Conservation (phyloP, 2,888 invertebrate genomes). For the Balanococcus diminutus region DNA sequence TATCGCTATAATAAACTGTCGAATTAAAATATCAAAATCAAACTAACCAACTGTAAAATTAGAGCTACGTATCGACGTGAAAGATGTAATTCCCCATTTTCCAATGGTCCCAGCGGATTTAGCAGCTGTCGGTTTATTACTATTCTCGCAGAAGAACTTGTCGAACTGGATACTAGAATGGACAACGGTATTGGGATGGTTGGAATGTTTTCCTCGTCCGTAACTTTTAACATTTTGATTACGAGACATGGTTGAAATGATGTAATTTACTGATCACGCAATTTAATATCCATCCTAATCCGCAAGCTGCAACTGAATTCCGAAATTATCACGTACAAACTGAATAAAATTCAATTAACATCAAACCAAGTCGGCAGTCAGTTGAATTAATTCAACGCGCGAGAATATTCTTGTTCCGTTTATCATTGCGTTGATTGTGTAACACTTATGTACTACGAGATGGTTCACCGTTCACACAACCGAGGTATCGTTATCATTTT, state of each 20-base stretch:
- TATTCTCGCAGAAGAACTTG: constrained; percentile 74
- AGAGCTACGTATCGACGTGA: constrained; percentile 84
- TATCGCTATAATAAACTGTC: background rate
- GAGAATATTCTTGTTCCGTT: background rate
- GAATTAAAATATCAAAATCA: background rate
- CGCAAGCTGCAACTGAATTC: background rate
- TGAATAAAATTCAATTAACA: background rate
- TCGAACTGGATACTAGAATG: constrained; percentile 71
- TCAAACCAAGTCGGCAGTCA: background rate
- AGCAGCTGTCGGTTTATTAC: constrained; percentile 85
- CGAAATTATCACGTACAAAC: background rate
- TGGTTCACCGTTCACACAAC: background rate
- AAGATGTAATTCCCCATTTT: constrained; percentile 93
- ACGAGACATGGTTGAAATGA: constrained; percentile 43
- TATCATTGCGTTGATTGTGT: background rate
- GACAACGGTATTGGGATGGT: constrained; percentile 58
- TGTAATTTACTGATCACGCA: background rate
- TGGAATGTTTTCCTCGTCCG: constrained; percentile 57
- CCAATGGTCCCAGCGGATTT: constrained; percentile 89
- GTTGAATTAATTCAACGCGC: background rate
- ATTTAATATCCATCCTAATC: background rate
- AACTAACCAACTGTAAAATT: constrained; percentile 60
- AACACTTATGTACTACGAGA: background rate
- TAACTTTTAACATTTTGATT: constrained; percentile 56
- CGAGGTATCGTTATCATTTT: background rate